Conservation (phyloP, 2,113 vertebrate species). For the Falco punctatus region DNA sequence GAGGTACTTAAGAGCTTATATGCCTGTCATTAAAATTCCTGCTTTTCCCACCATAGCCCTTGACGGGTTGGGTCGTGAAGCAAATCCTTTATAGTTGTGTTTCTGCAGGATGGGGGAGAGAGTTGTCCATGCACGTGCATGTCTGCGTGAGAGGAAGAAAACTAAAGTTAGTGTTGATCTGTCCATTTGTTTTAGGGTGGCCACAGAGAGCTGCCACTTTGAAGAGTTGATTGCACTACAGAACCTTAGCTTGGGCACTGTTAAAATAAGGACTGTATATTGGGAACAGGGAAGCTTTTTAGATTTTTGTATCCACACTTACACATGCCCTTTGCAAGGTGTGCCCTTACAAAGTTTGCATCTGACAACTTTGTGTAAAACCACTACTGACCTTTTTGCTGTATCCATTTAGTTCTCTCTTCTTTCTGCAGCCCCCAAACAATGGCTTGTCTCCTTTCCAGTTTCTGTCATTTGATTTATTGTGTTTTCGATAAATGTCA, state of each 20-base stretch:
- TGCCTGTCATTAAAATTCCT: constrained; percentile 37
- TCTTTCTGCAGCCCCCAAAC: constrained; percentile 43
- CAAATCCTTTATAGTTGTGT: constrained; percentile 11
- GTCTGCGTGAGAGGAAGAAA: background rate
- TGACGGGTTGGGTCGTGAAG: constrained; percentile 16
- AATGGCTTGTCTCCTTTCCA: constrained; percentile 32
- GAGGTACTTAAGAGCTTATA: constrained; percentile 43
- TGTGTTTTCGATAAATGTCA: background rate
- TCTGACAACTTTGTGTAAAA: constrained; percentile 65
- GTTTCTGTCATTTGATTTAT: constrained; percentile 34
- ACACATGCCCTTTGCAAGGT: constrained; percentile 23
- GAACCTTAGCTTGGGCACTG: constrained; percentile 62
- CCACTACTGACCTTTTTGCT: constrained; percentile 79
- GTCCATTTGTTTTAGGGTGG: constrained; percentile 39
- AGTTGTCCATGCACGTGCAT: background rate
- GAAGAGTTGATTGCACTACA: constrained; percentile 73
- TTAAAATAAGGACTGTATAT: constrained; percentile 68
- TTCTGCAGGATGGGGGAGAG: constrained; percentile 12
- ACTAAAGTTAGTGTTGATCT: constrained; percentile 17
- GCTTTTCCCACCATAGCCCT: constrained; percentile 20
- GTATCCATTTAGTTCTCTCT: constrained; percentile 55
- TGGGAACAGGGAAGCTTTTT: constrained; percentile 60
- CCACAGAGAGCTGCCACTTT: constrained; percentile 29
- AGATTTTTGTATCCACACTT: constrained; percentile 40
- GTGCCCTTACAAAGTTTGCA: constrained; percentile 22